Percentiles rank a stretch among this genome's conserved stretches.
Conservation (phyloP, 2,888 invertebrate genomes). For the Agrochola circellaris region DNA sequence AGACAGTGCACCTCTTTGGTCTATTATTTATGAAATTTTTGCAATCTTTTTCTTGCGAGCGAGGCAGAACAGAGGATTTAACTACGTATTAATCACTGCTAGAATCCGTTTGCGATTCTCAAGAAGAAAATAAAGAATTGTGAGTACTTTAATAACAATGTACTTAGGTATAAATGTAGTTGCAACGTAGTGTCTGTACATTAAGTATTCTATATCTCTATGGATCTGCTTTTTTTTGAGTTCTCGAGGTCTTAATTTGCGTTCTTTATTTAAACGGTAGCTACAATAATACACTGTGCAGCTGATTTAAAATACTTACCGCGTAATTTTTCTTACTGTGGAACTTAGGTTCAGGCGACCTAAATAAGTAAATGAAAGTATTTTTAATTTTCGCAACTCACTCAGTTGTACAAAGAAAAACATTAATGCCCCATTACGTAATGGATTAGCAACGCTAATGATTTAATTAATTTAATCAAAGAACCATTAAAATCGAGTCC, state of each 20-base stretch:
- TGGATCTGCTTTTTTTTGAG: background rate
- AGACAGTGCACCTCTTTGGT: slow-evolving; percentile 25
- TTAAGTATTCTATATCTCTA: slow-evolving; percentile 11
- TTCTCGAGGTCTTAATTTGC: background rate
- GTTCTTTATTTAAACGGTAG: slow-evolving; percentile 4
- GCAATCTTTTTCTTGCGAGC: slow-evolving; percentile 20
- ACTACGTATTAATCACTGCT: slow-evolving; percentile 25
- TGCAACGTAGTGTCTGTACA: background rate
- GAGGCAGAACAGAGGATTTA: slow-evolving; percentile 16
- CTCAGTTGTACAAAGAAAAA: too few species aligned
- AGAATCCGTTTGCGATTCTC: slow-evolving; percentile 11
- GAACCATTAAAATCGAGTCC: too few species aligned
- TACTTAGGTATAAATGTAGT: slow-evolving; percentile 4
- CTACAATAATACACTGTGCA: background rate
- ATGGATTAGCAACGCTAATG: too few species aligned
- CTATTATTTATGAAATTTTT: slow-evolving; percentile 27
- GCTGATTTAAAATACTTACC: background rate
- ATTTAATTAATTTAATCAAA: too few species aligned
- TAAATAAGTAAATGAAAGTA: background rate
- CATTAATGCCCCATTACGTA: too few species aligned
- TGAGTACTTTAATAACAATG: background rate
- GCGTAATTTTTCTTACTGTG: background rate
- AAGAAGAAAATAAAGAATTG: slow-evolving; percentile 5
- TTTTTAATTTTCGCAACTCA: background rate
- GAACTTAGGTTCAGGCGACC: background rate